Evolutionary conservation across 2,888 invertebrate genomes (phyloP).

Genomic region (Dascillus cervinus): DNA sequence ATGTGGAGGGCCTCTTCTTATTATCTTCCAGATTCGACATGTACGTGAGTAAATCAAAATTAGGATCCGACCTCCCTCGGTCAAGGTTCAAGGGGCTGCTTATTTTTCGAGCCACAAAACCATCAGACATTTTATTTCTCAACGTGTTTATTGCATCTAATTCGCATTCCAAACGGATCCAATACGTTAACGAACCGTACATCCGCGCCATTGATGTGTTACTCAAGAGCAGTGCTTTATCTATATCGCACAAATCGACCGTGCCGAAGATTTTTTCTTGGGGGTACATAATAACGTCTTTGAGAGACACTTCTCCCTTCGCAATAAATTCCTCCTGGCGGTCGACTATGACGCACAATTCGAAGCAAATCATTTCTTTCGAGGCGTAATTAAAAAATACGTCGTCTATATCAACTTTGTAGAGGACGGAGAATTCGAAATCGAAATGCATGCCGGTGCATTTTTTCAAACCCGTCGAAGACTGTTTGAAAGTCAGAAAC

Average conservation of each 20-base stretch:
- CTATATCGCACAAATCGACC: conserved; percentile 8
- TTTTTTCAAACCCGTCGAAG: conserved; percentile 5
- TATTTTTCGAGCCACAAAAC: too few relatives aligned
- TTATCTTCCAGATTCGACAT: too few relatives aligned
- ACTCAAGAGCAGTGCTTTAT: conserved; percentile 8
- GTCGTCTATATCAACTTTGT: conserved; percentile 9
- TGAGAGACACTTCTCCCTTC: conserved; percentile 10
- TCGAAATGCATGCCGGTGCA: conserved; percentile 1
- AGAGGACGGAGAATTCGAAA: conserved; percentile 10
- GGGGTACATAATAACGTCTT: conserved; percentile 6
- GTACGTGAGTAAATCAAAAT: too few relatives aligned
- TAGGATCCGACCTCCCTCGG: too few relatives aligned
- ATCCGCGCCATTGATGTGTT: conserved; percentile 6
- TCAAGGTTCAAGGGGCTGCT: too few relatives aligned
- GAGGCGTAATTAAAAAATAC: conserved; percentile 9
- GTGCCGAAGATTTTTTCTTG: conserved; percentile 5
- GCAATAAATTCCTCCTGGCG: conserved; percentile 11
- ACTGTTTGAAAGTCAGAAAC: conserved; percentile 12
- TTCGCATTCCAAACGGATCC: conserved; percentile 8
- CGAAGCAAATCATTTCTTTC: conserved; percentile 6
- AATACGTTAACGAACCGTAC: conserved; percentile 7
- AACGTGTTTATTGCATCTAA: not conserved
- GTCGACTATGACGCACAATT: conserved; percentile 7
- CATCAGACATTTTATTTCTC: too few relatives aligned
- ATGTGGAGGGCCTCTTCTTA: not conserved